A percentile compares a stretch with the other conserved stretches of the same genome.
Evolutionary conservation across 2,113 vertebrate genomes (phyloP).

Genomic region (Chrysochloris asiatica): DNA sequence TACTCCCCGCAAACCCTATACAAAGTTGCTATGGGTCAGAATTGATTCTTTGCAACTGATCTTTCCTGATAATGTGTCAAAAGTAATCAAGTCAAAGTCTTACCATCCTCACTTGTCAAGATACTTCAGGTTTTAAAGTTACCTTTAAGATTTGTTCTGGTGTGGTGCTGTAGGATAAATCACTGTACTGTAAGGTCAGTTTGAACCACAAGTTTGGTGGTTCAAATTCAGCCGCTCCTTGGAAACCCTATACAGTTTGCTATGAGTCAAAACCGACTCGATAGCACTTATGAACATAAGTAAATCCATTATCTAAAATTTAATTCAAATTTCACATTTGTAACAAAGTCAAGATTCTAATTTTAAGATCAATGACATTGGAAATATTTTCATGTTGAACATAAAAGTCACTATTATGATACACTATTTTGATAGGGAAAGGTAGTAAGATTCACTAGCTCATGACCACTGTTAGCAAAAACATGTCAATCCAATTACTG

Average conservation of each 20-base stretch:
- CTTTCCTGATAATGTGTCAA: background rate
- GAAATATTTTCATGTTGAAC: slow-evolving; percentile 6
- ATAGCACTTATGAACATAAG: background rate
- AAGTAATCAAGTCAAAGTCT: background rate
- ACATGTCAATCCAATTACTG: background rate
- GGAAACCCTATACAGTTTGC: too few relatives aligned
- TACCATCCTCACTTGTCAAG: background rate
- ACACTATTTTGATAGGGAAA: too few relatives aligned
- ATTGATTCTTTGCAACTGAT: background rate
- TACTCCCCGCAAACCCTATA: too few relatives aligned
- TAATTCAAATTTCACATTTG: background rate
- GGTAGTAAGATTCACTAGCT: background rate
- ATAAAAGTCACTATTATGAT: background rate
- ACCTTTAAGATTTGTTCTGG: background rate
- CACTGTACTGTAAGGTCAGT: too few relatives aligned
- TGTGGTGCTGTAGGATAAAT: too few relatives aligned
- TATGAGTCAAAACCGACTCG: too few relatives aligned
- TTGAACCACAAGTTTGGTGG: too few relatives aligned
- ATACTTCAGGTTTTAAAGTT: background rate
- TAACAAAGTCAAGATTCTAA: background rate
- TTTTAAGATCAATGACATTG: background rate
- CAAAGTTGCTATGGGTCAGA: too few relatives aligned
- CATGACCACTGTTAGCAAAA: background rate
- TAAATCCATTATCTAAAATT: background rate
- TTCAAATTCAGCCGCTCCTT: too few relatives aligned